phyloP scores from a whole-genome alignment of 2,113 vertebrate genomes.

The Setophaga coronata region DNA sequence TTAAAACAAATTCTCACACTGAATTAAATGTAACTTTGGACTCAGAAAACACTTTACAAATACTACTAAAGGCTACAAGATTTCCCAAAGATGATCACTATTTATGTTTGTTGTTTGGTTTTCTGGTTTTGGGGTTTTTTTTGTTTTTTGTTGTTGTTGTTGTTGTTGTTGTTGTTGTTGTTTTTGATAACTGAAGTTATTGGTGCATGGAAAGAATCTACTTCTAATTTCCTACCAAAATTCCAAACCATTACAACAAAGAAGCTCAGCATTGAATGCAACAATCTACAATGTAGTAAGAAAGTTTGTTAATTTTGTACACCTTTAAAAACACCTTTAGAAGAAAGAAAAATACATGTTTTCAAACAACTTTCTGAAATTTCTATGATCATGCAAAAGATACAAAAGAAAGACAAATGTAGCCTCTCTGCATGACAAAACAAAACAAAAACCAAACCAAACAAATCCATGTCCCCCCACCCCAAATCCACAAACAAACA shows the following conservation, averaged over 20 bases:
- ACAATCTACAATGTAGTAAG: not conserved
- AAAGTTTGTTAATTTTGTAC: not conserved
- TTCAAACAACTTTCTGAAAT: not conserved
- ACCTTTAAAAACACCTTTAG: not conserved
- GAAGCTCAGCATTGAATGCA: not conserved
- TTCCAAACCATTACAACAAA: not conserved
- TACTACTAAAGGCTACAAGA: not conserved
- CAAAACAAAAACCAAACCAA: not conserved
- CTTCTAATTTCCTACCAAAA: not conserved
- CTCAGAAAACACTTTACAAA: not conserved
- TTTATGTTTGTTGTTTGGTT: not conserved
- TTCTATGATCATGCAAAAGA: not conserved
- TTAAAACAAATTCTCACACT: not conserved
- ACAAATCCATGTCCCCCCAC: not conserved
- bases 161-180: too few species aligned
- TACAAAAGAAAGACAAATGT: not conserved
- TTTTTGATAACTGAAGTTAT: not conserved
- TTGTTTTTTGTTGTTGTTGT: too few species aligned
- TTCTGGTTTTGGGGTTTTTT: not conserved
- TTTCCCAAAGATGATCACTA: not conserved
- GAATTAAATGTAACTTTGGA: not conserved
- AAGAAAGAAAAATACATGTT: not conserved
- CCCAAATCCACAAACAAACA: not conserved
- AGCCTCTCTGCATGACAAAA: not conserved
- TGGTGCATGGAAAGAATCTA: not conserved